Conservation (phyloP, 2,113 vertebrate genomes). For the Turnix velox region DNA sequence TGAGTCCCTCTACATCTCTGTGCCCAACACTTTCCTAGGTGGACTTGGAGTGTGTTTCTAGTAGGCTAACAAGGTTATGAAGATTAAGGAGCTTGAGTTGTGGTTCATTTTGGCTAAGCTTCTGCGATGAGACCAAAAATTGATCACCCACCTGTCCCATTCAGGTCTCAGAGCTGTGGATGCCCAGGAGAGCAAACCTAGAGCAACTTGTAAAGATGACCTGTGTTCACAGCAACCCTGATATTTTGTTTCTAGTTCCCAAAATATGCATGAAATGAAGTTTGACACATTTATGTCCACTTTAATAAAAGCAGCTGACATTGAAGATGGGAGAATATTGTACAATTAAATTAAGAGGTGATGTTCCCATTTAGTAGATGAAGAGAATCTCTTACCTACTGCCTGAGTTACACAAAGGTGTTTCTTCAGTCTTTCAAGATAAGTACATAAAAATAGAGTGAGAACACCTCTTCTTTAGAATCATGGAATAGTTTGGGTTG, state of each 20-base stretch:
- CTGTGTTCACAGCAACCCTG: neutral
- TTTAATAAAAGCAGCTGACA: neutral
- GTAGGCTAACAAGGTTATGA: neutral
- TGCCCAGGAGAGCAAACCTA: neutral
- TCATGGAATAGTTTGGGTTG: too few relatives aligned
- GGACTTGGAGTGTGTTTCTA: neutral
- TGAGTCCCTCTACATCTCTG: neutral
- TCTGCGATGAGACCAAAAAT: neutral
- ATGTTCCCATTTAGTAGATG: neutral
- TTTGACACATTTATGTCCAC: neutral
- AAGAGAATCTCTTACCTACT: neutral
- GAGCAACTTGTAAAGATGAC: neutral
- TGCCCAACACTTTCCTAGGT: accelerated
- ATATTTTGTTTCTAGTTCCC: neutral
- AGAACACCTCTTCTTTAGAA: neutral
- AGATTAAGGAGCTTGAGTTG: neutral
- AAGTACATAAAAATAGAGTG: neutral
- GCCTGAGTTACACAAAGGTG: neutral
- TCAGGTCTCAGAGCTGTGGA: neutral
- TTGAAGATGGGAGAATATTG: neutral
- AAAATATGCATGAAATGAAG: neutral
- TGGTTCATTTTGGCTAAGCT: neutral
- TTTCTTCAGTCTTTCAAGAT: neutral
- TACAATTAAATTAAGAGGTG: neutral
- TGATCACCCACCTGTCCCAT: neutral